These are phyloP conservation scores for Pavo muticus DNA, from an alignment of 2,113 vertebrate species.

Conservation along the genomic window DNA sequence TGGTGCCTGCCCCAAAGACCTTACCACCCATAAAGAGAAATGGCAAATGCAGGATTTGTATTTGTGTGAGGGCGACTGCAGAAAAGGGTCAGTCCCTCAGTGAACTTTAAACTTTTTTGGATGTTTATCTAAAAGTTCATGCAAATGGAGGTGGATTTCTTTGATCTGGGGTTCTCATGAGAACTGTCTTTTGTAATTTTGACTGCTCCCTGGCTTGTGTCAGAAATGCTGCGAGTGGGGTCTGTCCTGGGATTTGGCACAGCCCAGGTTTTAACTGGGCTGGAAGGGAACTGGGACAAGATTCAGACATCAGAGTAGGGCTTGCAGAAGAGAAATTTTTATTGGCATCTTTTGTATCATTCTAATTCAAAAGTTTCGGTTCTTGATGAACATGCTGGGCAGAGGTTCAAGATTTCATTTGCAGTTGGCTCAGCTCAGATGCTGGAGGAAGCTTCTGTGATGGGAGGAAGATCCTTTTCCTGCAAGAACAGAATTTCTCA, in stretches of 20 bases:
- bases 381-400: constrained; percentile 41
- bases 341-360: constrained; percentile 38
- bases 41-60: not conserved
- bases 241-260: not conserved
- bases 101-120: not conserved
- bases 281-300: not conserved
- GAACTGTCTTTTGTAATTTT: constrained; percentile 28
- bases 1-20: constrained; percentile 42
- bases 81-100: not conserved
- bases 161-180: constrained; percentile 40
- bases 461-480: constrained; percentile 30
- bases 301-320: not conserved
- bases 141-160: constrained; percentile 40
- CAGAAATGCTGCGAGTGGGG: not conserved
- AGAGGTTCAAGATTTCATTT: constrained; percentile 48
- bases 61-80: constrained; percentile 7
- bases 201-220: constrained; percentile 51
- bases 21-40: constrained; percentile 47
- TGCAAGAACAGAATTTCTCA: constrained; percentile 3
- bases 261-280: not conserved
- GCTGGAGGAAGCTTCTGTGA: constrained; percentile 13
- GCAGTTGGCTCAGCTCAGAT: constrained; percentile 37
- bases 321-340: constrained; percentile 17
- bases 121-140: constrained; percentile 53
- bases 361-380: constrained; percentile 13